phyloP scores from a whole-genome alignment of 1,140 invertebrate genomes.

The Drosophila asahinai region DNA sequence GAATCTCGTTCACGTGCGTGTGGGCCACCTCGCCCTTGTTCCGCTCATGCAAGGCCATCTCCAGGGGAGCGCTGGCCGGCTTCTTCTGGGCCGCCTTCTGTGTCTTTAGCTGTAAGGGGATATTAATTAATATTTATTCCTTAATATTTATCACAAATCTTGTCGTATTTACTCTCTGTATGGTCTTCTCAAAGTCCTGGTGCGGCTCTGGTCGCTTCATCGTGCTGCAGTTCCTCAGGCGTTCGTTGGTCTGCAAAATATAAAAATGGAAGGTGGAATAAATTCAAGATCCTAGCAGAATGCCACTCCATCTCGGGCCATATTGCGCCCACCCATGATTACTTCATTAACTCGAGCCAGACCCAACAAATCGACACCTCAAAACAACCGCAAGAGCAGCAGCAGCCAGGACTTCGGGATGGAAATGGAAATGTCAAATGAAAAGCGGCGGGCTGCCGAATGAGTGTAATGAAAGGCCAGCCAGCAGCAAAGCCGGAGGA shows the following conservation, averaged over 20 bases:
- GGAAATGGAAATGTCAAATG: slow-evolving; percentile 76
- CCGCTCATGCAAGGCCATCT: slow-evolving; percentile 76
- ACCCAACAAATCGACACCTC: slow-evolving; percentile 76
- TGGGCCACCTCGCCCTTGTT: slow-evolving; percentile 76
- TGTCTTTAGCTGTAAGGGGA: slow-evolving; percentile 70
- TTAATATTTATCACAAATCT: neutral
- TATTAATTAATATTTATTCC: neutral
- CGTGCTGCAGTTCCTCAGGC: slow-evolving; percentile 74
- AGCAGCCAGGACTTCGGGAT: slow-evolving; percentile 35
- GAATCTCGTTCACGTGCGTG: slow-evolving; percentile 76
- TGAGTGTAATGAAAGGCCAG: slow-evolving; percentile 75
- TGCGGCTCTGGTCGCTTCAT: slow-evolving; percentile 82
- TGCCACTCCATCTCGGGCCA: slow-evolving; percentile 1
- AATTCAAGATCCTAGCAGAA: slow-evolving; percentile 3
- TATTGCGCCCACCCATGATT: slow-evolving; percentile 51
- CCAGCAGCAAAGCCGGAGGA: slow-evolving; percentile 25
- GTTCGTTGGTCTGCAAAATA: slow-evolving; percentile 65
- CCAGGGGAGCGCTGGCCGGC: slow-evolving; percentile 63
- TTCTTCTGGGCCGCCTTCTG: slow-evolving; percentile 82
- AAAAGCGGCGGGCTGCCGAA: slow-evolving; percentile 62
- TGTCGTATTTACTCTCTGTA: slow-evolving; percentile 78
- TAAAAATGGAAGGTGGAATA: slow-evolving; percentile 30
- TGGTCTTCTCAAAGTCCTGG: slow-evolving; percentile 84
- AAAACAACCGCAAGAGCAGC: slow-evolving; percentile 54
- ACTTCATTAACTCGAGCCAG: slow-evolving; percentile 70